These are phyloP conservation scores for Aphis gossypii DNA, from an alignment of 1,140 invertebrate genomes.

Conservation along the genomic window DNA sequence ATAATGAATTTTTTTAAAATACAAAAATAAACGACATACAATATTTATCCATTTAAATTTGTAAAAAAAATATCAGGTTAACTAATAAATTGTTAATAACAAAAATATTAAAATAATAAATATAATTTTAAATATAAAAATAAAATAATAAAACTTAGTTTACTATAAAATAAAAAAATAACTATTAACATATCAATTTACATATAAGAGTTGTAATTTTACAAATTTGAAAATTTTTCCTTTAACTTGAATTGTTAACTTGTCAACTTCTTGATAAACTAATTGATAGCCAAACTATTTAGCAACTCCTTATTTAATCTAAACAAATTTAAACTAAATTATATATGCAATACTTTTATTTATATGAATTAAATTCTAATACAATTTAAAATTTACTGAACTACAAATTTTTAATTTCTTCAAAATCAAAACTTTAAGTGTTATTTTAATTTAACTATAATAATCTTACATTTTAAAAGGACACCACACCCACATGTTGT, in stretches of 20 bases:
- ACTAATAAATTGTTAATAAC: neutral
- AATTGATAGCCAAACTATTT: neutral
- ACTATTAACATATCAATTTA: conserved; percentile 1
- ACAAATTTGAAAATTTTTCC: neutral
- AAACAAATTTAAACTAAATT: neutral
- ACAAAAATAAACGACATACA: neutral
- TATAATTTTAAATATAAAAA: too few relatives aligned
- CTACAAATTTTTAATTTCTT: too few relatives aligned
- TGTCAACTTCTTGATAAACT: neutral
- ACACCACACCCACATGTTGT: too few relatives aligned
- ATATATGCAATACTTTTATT: neutral
- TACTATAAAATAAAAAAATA: neutral
- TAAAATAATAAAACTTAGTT: neutral
- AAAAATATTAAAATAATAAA: neutral
- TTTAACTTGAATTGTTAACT: neutral
- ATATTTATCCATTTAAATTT: neutral
- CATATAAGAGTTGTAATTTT: too few relatives aligned
- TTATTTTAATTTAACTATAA: too few relatives aligned
- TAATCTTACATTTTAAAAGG: neutral
- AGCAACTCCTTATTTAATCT: neutral
- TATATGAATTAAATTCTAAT: neutral
- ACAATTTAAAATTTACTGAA: neutral
- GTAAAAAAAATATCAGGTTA: neutral
- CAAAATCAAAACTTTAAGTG: neutral
- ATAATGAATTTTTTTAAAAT: neutral